Conservation (phyloP, 2,888 invertebrate genomes). For the Dione juno region DNA sequence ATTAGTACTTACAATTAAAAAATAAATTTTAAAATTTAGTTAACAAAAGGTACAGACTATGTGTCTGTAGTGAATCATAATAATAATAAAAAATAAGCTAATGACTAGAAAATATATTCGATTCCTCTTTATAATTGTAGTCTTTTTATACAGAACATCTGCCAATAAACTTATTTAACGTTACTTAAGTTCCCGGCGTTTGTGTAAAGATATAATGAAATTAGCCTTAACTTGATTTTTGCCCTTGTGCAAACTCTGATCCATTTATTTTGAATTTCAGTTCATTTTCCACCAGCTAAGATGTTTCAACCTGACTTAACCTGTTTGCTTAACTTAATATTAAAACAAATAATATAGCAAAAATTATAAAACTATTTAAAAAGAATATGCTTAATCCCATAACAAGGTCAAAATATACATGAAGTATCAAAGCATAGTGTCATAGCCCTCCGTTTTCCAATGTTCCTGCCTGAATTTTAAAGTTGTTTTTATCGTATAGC, state of each 20-base stretch:
- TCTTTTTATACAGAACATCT: not conserved
- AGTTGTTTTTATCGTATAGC: too few relatives aligned
- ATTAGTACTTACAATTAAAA: too few relatives aligned
- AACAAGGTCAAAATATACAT: too few relatives aligned
- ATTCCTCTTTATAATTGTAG: not conserved
- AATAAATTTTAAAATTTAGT: too few relatives aligned
- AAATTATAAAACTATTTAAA: not conserved
- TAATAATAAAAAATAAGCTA: not conserved
- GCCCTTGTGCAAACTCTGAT: conserved; percentile 19
- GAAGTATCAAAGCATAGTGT: too few relatives aligned
- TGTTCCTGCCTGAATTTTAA: too few relatives aligned
- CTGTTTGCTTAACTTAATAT: conserved; percentile 1
- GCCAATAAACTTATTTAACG: conserved; percentile 5
- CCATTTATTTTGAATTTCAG: conserved; percentile 35
- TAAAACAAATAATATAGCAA: not conserved
- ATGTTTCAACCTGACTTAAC: conserved; percentile 15
- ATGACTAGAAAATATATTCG: too few relatives aligned
- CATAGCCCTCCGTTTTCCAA: too few relatives aligned
- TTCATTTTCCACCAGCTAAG: conserved; percentile 23
- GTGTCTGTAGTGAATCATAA: too few relatives aligned
- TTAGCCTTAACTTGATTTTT: conserved; percentile 48
- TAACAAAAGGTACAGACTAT: too few relatives aligned
- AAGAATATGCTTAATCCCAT: too few relatives aligned
- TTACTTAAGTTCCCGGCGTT: conserved; percentile 12
- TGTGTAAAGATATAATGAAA: conserved; percentile 43